phyloP scores from a whole-genome alignment of 2,113 vertebrate genomes.

The Microcebus tavaratra region DNA sequence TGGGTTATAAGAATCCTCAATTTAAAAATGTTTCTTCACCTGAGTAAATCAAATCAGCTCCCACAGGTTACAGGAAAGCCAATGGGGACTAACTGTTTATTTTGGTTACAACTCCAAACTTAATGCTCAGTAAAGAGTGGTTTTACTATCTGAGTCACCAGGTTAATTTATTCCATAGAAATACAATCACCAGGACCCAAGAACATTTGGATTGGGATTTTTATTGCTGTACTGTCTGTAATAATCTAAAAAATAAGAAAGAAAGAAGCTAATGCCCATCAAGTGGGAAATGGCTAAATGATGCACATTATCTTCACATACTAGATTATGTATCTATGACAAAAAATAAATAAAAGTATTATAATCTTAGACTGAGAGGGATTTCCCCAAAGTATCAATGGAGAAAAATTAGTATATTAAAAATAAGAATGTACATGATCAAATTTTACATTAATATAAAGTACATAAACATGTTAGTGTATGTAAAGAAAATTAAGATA shows the following conservation, averaged over 20 bases:
- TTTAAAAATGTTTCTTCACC: not conserved
- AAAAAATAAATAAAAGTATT: not conserved
- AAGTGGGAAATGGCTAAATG: too few species aligned
- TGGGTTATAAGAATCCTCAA: not conserved
- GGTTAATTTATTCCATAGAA: not conserved
- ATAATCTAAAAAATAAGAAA: not conserved
- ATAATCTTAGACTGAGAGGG: not conserved
- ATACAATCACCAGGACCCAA: not conserved
- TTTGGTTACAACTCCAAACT: not conserved
- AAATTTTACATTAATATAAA: not conserved
- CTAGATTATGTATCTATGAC: not conserved
- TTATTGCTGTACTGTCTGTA: not conserved
- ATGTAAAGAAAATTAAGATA: not conserved
- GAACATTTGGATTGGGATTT: not conserved
- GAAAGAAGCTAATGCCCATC: too few species aligned
- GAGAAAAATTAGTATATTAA: constrained; percentile 9
- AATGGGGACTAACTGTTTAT: not conserved
- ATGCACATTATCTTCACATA: too few species aligned
- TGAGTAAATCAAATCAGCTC: not conserved
- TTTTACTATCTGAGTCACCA: not conserved
- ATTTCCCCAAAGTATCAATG: not conserved
- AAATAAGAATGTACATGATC: not conserved
- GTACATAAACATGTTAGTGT: not conserved
- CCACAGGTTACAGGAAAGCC: not conserved
- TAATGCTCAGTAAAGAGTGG: not conserved